Conservation (phyloP, 2,797 vertebrate species). For the Parotocinclus haroldoi region DNA sequence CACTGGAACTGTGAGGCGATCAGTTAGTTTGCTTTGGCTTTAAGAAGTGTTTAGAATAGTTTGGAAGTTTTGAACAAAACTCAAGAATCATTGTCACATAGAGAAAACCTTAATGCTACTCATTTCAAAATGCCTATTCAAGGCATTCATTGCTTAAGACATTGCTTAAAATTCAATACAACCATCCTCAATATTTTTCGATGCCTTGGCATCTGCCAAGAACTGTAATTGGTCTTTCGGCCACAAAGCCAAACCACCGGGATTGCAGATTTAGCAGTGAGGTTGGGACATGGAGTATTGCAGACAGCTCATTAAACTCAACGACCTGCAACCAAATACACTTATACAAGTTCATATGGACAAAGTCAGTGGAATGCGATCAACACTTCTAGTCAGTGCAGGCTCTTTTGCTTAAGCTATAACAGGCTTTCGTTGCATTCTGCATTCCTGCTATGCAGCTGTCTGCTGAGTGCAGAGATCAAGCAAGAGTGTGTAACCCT, state of each 20-base stretch:
- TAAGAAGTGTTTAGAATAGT: too few species aligned
- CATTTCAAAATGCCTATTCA: too few species aligned
- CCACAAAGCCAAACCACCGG: conserved; percentile 13
- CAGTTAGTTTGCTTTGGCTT: too few species aligned
- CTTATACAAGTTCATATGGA: too few species aligned
- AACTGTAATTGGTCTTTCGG: conserved; percentile 8
- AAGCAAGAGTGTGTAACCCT: conserved; percentile 28
- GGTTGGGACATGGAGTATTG: neutral
- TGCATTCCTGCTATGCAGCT: conserved; percentile 65
- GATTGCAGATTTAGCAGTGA: conserved; percentile 25
- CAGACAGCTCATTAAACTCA: conserved; percentile 28
- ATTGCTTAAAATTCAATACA: conserved; percentile 4
- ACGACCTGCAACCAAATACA: conserved; percentile 23
- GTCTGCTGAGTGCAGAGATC: conserved; percentile 49
- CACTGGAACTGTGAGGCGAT: too few species aligned
- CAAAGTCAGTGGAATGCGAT: conserved; percentile 29
- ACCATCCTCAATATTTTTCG: conserved; percentile 2
- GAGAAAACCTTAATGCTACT: too few species aligned
- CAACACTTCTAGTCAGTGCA: conserved; percentile 24
- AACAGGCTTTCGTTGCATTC: conserved; percentile 50
- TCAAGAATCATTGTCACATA: too few species aligned
- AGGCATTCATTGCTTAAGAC: neutral
- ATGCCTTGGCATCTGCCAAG: conserved; percentile 4
- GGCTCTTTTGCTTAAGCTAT: conserved; percentile 29
- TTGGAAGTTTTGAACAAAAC: too few species aligned